These are phyloP conservation scores for Eupithecia subumbrata DNA, from an alignment of 2,888 invertebrate genomes.

Conservation along the genomic window DNA sequence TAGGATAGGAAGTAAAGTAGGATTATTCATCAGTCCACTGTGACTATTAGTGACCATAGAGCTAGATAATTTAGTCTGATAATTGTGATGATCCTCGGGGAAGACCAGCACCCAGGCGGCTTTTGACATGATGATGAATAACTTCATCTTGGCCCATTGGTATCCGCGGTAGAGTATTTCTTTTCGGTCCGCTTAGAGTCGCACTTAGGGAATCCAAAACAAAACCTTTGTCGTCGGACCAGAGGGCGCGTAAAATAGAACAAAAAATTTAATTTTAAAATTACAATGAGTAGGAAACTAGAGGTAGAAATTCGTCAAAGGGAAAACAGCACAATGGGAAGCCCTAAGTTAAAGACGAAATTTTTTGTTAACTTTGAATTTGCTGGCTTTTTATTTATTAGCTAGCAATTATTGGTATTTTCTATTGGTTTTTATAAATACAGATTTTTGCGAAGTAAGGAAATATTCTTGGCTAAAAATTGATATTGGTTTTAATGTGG, in stretches of 20 bases:
- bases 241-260: neutral
- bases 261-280: neutral
- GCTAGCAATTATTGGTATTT: neutral
- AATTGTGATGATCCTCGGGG: neutral
- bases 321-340: slow-evolving; percentile 11
- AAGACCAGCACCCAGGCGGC: no score
- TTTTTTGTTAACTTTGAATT: slow-evolving; percentile 1
- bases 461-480: neutral
- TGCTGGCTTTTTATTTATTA: neutral
- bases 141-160: no score
- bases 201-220: neutral
- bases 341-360: neutral
- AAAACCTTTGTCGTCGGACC: neutral
- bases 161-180: neutral
- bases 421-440: neutral
- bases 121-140: no score
- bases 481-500: neutral
- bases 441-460: neutral
- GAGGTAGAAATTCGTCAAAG: neutral
- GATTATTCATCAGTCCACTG: no score
- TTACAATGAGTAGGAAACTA: neutral
- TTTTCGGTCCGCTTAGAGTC: neutral
- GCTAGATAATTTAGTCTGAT: no score
- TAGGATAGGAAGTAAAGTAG: no score
- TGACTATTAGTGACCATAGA: neutral